Conservation (phyloP, 2,888 invertebrate genomes). For the Taphrorychus bicolor region DNA sequence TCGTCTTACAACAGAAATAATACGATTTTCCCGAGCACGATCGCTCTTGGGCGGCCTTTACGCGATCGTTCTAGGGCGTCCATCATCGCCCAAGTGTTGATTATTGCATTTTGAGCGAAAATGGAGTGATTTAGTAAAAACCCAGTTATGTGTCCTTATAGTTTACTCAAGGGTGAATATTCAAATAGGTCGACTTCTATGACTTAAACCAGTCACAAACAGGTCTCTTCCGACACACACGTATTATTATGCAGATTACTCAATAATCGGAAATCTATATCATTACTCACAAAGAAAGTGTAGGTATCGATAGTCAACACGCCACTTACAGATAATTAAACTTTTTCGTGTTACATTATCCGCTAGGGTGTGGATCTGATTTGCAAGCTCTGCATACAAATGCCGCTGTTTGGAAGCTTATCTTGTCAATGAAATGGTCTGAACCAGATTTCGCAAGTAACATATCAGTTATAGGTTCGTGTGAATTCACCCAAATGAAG, state of each 20-base stretch:
- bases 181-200: too few species aligned
- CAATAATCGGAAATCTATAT: neutral
- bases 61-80: too few species aligned
- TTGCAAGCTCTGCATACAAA: constrained; percentile 20
- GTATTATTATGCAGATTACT: neutral
- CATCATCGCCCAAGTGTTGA: too few species aligned
- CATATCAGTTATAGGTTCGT: neutral
- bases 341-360: constrained; percentile 17
- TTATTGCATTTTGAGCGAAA: too few species aligned
- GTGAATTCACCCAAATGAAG: neutral
- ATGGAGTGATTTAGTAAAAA: too few species aligned
- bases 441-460: constrained; percentile 15
- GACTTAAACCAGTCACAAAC: neutral
- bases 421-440: constrained; percentile 16
- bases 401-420: constrained; percentile 10
- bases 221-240: neutral
- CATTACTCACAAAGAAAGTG: neutral
- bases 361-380: constrained; percentile 25
- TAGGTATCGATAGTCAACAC: neutral
- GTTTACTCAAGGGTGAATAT: too few species aligned
- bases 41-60: too few species aligned
- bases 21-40: too few species aligned
- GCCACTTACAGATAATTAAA: constrained; percentile 8
- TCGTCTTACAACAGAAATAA: too few species aligned
- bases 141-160: too few species aligned